These are phyloP conservation scores for Manis pentadactyla DNA, from an alignment of 2,797 vertebrate genomes.

Conservation along the genomic window DNA sequence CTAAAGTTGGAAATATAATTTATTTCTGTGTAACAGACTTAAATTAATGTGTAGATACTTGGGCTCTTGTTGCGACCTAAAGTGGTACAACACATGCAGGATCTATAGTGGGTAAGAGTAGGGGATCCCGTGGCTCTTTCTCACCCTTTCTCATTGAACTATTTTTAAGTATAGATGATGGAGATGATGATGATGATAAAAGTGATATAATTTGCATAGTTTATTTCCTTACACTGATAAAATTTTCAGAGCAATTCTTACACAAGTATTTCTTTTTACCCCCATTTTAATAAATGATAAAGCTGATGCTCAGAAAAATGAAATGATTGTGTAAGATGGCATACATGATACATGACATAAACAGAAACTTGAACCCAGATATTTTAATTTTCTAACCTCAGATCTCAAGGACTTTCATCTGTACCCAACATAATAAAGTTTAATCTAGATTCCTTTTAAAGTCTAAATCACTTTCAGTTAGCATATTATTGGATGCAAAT, in stretches of 20 bases:
- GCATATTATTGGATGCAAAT: neutral
- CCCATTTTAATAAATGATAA: neutral
- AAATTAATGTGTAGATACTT: neutral
- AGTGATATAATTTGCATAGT: neutral
- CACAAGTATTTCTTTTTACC: neutral
- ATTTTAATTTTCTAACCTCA: conserved; percentile 6
- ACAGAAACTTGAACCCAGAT: neutral
- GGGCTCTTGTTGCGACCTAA: neutral
- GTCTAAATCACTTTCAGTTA: neutral
- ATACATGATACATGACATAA: neutral
- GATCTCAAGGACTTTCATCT: neutral
- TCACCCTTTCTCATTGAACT: neutral
- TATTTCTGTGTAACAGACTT: neutral
- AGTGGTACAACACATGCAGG: neutral
- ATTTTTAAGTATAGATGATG: neutral
- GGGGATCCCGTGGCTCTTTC: neutral
- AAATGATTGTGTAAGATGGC: neutral
- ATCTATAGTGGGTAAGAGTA: neutral
- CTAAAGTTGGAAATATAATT: neutral
- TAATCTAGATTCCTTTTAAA: conserved; percentile 20
- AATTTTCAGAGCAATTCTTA: neutral
- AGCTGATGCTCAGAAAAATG: neutral
- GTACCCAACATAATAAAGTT: neutral
- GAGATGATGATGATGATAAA: neutral
- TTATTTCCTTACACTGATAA: neutral